phyloP scores from a whole-genome alignment of 2,797 vertebrate genomes.

The Manis javanica region DNA sequence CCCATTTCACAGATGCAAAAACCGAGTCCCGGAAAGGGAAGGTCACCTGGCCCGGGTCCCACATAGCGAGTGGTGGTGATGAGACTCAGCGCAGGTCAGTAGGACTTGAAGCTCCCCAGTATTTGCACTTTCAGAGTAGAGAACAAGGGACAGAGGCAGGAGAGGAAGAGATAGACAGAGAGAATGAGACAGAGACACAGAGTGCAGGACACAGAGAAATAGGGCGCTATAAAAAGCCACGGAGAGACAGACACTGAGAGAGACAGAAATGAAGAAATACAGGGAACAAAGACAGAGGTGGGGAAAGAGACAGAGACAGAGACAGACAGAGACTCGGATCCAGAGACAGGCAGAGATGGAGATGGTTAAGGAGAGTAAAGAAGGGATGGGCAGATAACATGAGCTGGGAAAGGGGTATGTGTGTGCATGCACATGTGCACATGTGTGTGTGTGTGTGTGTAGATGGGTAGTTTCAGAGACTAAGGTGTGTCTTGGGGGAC shows the following conservation, averaged over 20 bases:
- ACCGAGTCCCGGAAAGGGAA: background rate
- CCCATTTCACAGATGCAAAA: constrained; percentile 75
- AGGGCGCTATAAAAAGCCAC: background rate
- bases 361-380: background rate
- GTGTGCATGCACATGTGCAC: no score
- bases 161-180: background rate
- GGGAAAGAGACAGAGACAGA: background rate
- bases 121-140: background rate
- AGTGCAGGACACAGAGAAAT: background rate
- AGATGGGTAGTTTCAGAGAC: background rate
- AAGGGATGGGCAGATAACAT: accelerated
- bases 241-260: background rate
- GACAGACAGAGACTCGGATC: background rate
- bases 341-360: background rate
- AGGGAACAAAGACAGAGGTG: background rate
- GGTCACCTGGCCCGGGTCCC: background rate
- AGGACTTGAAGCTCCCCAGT: background rate
- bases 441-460: no score
- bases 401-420: background rate
- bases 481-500: background rate
- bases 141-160: background rate
- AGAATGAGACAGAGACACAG: background rate
- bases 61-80: background rate
- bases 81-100: background rate
- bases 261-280: background rate